Evolutionary conservation across 1,140 invertebrate genomes (phyloP).

Genomic region (Diploscapter pachys): DNA sequence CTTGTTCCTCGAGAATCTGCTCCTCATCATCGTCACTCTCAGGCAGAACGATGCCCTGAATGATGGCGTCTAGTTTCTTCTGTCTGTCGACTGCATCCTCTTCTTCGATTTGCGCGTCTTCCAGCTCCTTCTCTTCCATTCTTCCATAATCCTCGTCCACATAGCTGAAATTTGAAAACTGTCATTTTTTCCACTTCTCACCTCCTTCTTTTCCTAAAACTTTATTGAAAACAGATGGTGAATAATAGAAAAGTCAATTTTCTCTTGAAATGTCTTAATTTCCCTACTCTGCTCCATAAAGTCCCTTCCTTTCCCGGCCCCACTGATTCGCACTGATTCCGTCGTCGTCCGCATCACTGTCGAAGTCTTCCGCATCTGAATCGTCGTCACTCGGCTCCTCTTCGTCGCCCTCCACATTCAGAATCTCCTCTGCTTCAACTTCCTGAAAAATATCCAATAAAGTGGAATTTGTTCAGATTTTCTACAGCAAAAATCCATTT

Average conservation of each 20-base stretch:
- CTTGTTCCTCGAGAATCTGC: too few relatives aligned
- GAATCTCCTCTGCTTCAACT: conserved; percentile 26
- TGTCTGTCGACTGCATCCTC: conserved; percentile 33
- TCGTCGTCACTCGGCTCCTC: conserved; percentile 16
- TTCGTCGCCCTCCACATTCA: conserved; percentile 35
- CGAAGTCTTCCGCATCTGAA: conserved; percentile 28
- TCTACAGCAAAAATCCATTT: too few relatives aligned
- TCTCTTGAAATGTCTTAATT: not conserved
- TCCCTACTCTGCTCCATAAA: conserved; percentile 26
- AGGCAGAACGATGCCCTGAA: conserved; percentile 4
- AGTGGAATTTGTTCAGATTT: too few relatives aligned
- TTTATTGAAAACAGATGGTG: too few relatives aligned
- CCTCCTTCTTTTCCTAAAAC: too few relatives aligned
- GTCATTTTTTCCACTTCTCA: not conserved
- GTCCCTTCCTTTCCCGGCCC: conserved; percentile 28
- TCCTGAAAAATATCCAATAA: not conserved
- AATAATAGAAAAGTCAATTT: too few relatives aligned
- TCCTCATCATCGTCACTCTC: conserved; percentile 22
- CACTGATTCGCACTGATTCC: conserved; percentile 32
- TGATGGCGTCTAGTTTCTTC: conserved; percentile 23
- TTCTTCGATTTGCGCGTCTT: conserved; percentile 34
- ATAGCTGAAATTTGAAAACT: conserved; percentile 17
- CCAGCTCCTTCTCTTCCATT: conserved; percentile 34
- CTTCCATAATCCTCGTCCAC: conserved; percentile 39
- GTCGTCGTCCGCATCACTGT: conserved; percentile 18